Conservation (phyloP, 1,140 invertebrate species). For the Plutomurus gul region DNA sequence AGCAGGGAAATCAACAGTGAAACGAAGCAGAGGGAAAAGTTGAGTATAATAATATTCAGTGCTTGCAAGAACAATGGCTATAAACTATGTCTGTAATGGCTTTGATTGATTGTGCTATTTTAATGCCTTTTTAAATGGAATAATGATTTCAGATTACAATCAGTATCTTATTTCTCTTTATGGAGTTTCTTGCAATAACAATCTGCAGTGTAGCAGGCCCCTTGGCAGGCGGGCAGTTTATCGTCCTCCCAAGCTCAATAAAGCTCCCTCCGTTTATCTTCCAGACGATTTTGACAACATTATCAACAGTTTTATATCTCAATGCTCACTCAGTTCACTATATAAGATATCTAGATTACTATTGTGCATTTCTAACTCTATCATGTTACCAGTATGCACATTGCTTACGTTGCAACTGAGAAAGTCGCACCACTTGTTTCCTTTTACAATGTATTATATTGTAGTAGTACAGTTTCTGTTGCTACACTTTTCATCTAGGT, state of each 20-base stretch:
- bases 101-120: slow-evolving; percentile 21
- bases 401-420: too few relatives aligned
- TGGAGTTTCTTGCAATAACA: neutral
- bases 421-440: too few relatives aligned
- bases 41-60: neutral
- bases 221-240: slow-evolving; percentile 18
- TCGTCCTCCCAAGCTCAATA: neutral
- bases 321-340: too few relatives aligned
- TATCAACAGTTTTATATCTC: neutral
- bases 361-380: too few relatives aligned
- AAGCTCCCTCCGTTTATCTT: neutral
- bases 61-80: neutral
- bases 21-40: neutral
- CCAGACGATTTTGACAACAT: slow-evolving; percentile 4
- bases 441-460: too few relatives aligned
- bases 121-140: slow-evolving; percentile 23
- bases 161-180: neutral
- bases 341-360: too few relatives aligned
- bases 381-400: too few relatives aligned
- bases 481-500: too few relatives aligned
- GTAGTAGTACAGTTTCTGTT: too few relatives aligned
- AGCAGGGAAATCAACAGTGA: neutral
- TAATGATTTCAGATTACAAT: neutral
- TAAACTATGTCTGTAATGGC: slow-evolving; percentile 16
- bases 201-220: neutral